These are phyloP conservation scores for Epsilonema sp. DNA, from an alignment of 2,888 invertebrate genomes.

Conservation along the genomic window DNA sequence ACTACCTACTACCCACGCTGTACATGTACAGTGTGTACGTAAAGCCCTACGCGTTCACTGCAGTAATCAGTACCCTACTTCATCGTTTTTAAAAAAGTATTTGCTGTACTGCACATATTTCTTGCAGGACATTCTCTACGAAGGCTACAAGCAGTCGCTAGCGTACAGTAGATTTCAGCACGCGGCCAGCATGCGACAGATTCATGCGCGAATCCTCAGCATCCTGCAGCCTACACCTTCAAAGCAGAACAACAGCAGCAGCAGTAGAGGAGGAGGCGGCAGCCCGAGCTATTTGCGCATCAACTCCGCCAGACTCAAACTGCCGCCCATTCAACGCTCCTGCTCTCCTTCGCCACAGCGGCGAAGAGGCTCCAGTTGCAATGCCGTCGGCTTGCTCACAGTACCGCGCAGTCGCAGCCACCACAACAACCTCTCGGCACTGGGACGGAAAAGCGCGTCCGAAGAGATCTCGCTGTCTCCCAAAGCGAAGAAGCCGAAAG, in stretches of 20 bases:
- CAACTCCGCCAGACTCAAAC: not conserved
- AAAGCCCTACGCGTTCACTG: no score
- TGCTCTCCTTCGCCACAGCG: not conserved
- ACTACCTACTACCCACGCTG: no score
- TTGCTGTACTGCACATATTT: no score
- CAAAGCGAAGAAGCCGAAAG: not conserved
- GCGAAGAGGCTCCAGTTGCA: no score
- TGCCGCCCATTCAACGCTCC: conserved; percentile 3
- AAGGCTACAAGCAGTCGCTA: conserved; percentile 7
- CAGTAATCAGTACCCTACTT: no score
- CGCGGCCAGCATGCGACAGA: conserved; percentile 12
- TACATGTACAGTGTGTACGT: no score
- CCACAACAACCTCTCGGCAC: not conserved
- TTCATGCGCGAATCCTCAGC: no score
- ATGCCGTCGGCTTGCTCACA: not conserved
- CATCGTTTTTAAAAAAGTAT: no score
- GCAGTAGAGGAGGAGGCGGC: not conserved
- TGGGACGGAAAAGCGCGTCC: not conserved
- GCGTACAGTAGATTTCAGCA: not conserved
- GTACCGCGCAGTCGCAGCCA: not conserved
- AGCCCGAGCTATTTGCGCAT: not conserved
- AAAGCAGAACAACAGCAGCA: no score
- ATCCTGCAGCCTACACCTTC: no score
- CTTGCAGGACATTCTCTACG: conserved; percentile 17
- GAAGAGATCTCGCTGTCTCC: not conserved